phyloP scores from a whole-genome alignment of 2,797 vertebrate species.

The Glyptemys insculpta region DNA sequence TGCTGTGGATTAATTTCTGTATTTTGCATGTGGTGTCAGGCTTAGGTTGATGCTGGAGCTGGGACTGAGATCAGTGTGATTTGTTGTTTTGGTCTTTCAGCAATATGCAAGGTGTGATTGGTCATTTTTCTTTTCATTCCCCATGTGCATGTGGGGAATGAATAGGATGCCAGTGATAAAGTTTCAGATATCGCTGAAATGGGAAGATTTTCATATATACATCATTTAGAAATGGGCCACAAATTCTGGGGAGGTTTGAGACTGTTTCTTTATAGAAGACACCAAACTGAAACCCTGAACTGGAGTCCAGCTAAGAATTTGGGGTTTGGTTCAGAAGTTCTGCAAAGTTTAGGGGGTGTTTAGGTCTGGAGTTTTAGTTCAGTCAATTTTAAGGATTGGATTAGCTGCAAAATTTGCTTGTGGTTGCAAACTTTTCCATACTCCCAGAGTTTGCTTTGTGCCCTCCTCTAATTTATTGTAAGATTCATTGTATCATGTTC shows the following conservation, averaged over 20 bases:
- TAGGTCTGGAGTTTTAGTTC: background rate
- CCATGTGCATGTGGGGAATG: accelerated
- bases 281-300: background rate
- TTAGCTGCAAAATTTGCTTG: background rate
- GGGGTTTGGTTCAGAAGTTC: background rate
- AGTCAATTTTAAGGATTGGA: background rate
- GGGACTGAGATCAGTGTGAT: background rate
- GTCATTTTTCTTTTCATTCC: background rate
- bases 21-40: background rate
- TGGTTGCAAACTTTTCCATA: background rate
- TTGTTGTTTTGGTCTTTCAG: background rate
- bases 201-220: background rate
- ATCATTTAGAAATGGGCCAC: background rate
- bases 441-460: background rate
- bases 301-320: background rate
- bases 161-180: accelerated
- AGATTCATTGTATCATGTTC: constrained; percentile 1
- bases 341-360: background rate
- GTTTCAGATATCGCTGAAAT: background rate
- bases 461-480: background rate
- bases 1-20: background rate
- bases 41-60: background rate
- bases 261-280: background rate
- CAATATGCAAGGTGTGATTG: background rate
- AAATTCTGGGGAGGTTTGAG: background rate